Evolutionary conservation across 2,797 vertebrate genomes (phyloP).

Genomic region (Brachyrhaphis roseni): DNA sequence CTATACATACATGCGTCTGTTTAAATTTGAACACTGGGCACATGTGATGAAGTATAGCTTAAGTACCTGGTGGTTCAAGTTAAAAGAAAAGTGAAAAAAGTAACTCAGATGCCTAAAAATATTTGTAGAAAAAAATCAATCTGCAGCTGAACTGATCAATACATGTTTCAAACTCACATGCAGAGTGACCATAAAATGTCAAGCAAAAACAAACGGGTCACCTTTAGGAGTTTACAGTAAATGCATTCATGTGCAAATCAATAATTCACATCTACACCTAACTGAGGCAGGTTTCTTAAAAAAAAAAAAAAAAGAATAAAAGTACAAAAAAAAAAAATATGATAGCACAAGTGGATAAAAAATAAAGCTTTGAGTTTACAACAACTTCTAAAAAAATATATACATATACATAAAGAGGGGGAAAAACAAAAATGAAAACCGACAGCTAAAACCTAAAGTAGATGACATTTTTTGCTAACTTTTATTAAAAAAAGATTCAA

Average conservation of each 20-base stretch:
- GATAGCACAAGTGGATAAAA: slow-evolving; percentile 28
- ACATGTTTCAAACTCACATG: slow-evolving; percentile 56
- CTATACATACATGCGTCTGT: background rate
- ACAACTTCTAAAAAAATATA: slow-evolving; percentile 27
- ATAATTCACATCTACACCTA: slow-evolving; percentile 44
- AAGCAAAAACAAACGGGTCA: slow-evolving; percentile 15
- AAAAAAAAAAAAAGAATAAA: slow-evolving; percentile 50
- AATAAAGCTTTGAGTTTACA: slow-evolving; percentile 15
- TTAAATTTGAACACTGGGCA: slow-evolving; percentile 10
- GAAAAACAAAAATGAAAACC: slow-evolving; percentile 8
- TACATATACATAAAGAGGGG: background rate
- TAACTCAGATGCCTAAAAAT: slow-evolving; percentile 47
- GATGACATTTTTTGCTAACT: slow-evolving; percentile 5
- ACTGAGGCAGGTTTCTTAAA: slow-evolving; percentile 40
- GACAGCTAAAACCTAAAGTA: background rate
- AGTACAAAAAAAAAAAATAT: slow-evolving; percentile 11
- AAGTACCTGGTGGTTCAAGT: slow-evolving; percentile 14
- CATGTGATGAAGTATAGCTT: slow-evolving; percentile 4
- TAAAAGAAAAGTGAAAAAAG: slow-evolving; percentile 31
- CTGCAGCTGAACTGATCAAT: slow-evolving; percentile 19
- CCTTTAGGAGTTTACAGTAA: slow-evolving; percentile 65
- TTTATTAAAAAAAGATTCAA: background rate
- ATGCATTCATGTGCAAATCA: slow-evolving; percentile 71
- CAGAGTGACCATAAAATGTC: slow-evolving; percentile 34
- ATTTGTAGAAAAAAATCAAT: slow-evolving; percentile 14